phyloP scores from a whole-genome alignment of 2,113 vertebrate genomes.

The Polypterus bichir region DNA sequence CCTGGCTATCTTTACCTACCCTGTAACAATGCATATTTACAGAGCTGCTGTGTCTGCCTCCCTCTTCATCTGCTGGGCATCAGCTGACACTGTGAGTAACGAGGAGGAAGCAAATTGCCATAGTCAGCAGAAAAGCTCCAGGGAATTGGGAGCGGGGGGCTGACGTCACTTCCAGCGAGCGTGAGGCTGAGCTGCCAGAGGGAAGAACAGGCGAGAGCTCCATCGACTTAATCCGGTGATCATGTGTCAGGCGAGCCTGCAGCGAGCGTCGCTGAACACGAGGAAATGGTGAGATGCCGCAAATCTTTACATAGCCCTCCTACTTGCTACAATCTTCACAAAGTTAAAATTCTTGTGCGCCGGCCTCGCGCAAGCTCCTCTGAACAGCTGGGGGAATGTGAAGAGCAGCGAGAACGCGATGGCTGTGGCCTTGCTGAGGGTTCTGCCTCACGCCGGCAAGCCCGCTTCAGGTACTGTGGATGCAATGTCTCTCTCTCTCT shows the following conservation, averaged over 20 bases:
- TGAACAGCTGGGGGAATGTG: slow-evolving; percentile 30
- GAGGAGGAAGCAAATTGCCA: neutral
- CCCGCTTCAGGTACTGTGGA: slow-evolving; percentile 63
- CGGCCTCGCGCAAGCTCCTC: slow-evolving; percentile 43
- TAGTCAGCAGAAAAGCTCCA: neutral
- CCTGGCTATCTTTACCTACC: too few relatives aligned
- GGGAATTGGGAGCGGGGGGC: neutral
- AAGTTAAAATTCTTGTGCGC: slow-evolving; percentile 62
- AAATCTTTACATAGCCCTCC: slow-evolving; percentile 48
- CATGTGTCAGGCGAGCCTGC: slow-evolving; percentile 71
- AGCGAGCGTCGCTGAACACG: slow-evolving; percentile 51
- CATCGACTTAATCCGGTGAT: slow-evolving; percentile 27
- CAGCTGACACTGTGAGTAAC: neutral
- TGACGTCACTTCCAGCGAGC: neutral
- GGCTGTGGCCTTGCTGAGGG: slow-evolving; percentile 25
- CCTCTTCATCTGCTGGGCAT: too few relatives aligned
- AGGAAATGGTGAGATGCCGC: slow-evolving; percentile 86
- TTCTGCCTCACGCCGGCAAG: slow-evolving; percentile 41
- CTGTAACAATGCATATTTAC: too few relatives aligned
- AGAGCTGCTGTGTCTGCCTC: too few relatives aligned
- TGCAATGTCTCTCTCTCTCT: neutral
- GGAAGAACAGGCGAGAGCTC: neutral
- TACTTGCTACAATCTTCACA: slow-evolving; percentile 60
- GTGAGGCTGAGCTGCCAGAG: neutral
- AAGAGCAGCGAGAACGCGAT: slow-evolving; percentile 34